These are phyloP conservation scores for Copsychus sechellarum DNA, from an alignment of 2,113 vertebrate species.

Conservation along the genomic window DNA sequence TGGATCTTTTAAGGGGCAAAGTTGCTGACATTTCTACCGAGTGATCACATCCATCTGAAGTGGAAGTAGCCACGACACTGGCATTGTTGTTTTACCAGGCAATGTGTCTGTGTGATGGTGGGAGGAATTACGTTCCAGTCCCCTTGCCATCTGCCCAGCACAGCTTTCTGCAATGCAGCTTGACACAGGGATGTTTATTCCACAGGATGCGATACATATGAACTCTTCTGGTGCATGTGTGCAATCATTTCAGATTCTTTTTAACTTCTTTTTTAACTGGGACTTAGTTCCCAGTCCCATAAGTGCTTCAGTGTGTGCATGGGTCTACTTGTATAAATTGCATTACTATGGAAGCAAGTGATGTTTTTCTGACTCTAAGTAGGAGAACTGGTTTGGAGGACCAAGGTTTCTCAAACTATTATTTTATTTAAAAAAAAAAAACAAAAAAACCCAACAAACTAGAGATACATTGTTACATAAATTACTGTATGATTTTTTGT, in stretches of 20 bases:
- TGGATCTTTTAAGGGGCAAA: neutral
- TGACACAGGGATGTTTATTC: conserved; percentile 59
- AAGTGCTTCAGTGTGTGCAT: neutral
- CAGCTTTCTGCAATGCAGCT: conserved; percentile 57
- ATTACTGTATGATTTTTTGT: neutral
- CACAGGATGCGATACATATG: neutral
- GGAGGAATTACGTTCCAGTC: conserved; percentile 44
- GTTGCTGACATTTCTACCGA: neutral
- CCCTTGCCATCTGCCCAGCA: conserved; percentile 69
- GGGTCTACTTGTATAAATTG: neutral
- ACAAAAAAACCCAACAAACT: neutral
- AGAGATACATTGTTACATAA: neutral
- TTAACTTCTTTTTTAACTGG: neutral
- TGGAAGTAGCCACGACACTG: conserved; percentile 24
- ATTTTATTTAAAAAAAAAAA: neutral
- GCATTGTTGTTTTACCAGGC: conserved; percentile 12
- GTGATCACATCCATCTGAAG: neutral
- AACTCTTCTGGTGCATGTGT: neutral
- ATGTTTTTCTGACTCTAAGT: neutral
- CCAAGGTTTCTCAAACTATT: neutral
- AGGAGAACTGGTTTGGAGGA: neutral
- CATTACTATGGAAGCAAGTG: neutral
- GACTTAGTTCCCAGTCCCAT: neutral
- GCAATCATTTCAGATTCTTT: neutral
- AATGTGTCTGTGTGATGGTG: neutral